A percentile compares a stretch with the other conserved stretches of the same genome.
These are phyloP conservation scores for Drosophila pullipes DNA, from an alignment of 2,888 invertebrate genomes.

Conservation along the genomic window DNA sequence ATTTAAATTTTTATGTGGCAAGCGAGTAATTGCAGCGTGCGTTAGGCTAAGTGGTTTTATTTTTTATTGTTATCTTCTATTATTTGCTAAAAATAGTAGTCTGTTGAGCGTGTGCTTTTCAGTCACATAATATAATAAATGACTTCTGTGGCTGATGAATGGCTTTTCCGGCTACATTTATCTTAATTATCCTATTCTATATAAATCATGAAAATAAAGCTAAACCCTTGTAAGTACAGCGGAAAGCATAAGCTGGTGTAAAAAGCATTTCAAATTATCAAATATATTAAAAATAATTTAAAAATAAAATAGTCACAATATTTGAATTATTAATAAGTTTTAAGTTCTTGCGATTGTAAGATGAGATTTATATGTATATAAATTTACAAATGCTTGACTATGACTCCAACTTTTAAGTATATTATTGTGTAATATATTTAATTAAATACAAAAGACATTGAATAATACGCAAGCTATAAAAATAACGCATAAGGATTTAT, in stretches of 20 bases:
- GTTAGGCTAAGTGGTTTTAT: conserved; percentile 8
- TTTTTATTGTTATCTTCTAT: conserved; percentile 7
- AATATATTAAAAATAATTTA: neutral
- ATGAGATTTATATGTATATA: neutral
- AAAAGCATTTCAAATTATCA: neutral
- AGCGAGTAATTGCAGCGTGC: conserved; percentile 20
- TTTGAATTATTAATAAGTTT: neutral
- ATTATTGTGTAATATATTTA: neutral
- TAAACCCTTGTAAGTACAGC: neutral
- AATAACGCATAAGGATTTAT: neutral
- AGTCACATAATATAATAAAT: conserved; percentile 3
- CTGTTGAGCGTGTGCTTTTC: neutral
- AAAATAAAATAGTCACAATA: neutral
- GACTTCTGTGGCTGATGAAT: neutral
- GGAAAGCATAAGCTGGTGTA: neutral
- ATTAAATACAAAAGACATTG: neutral
- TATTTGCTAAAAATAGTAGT: neutral
- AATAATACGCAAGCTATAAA: neutral
- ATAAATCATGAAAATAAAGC: neutral
- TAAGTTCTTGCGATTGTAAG: neutral
- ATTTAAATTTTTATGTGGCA: conserved; percentile 64
- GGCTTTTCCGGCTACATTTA: neutral
- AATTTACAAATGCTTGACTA: neutral
- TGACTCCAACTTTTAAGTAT: neutral
- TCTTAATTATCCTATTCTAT: neutral